Percentiles rank a stretch among this genome's conserved stretches.
These are phyloP conservation scores for Euleptes europaea DNA, from an alignment of 2,113 vertebrate species.

Conservation along the genomic window DNA sequence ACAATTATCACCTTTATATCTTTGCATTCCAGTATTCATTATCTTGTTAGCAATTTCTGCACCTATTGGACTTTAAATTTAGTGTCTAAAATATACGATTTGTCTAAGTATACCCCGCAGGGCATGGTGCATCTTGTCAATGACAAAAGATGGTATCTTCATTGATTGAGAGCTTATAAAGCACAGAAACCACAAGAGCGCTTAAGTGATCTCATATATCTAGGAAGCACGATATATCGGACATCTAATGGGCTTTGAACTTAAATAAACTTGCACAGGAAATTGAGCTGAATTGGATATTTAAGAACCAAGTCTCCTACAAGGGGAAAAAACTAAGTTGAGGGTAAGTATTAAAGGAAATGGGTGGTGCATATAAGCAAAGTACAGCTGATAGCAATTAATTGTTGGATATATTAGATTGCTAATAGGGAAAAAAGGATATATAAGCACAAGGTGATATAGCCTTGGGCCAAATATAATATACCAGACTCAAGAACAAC, in stretches of 20 bases:
- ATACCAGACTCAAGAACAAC: neutral
- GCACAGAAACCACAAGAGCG: neutral
- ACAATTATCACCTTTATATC: neutral
- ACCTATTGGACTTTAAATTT: neutral
- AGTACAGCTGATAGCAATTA: neutral
- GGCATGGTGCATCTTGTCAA: neutral
- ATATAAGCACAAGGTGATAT: neutral
- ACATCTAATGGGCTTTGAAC: conserved; percentile 7
- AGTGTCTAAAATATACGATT: neutral
- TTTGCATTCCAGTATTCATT: neutral
- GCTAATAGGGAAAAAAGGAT: neutral
- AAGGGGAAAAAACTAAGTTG: neutral
- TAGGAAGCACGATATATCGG: conserved; percentile 16
- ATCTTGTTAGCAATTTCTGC: neutral
- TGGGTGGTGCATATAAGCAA: neutral
- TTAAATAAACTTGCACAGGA: neutral
- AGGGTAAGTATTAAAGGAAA: neutral
- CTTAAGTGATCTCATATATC: neutral
- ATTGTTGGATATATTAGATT: neutral
- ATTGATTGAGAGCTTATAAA: neutral
- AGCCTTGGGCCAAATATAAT: neutral
- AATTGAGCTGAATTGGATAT: conserved; percentile 14
- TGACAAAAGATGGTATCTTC: neutral
- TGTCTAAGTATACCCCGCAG: neutral
- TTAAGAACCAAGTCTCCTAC: neutral